Evolutionary conservation across 2,888 invertebrate species (phyloP).

Genomic region (Microctonus hyperodae): DNA sequence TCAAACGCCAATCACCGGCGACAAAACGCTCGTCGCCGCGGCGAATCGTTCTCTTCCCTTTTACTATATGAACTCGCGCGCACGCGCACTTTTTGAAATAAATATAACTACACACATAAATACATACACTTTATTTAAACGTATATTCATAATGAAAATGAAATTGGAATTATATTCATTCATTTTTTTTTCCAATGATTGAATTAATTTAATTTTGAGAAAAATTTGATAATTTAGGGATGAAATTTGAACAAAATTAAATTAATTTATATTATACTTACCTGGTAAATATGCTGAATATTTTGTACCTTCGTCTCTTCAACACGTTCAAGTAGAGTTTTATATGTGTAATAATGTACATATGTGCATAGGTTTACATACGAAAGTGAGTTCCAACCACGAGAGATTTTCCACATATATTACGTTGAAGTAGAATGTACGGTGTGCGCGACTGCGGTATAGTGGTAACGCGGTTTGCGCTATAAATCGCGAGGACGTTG

Average conservation of each 20-base stretch:
- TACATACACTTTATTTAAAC: neutral
- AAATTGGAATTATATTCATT: too few relatives aligned
- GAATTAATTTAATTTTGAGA: too few relatives aligned
- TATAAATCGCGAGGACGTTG: conserved; percentile 44
- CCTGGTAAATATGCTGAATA: too few relatives aligned
- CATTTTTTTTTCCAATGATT: neutral
- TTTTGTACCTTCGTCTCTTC: too few relatives aligned
- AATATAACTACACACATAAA: neutral
- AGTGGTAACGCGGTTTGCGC: conserved; percentile 31
- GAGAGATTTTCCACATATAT: conserved; percentile 39
- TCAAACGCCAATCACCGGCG: conserved; percentile 62
- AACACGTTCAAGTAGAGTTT: neutral
- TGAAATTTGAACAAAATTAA: too few relatives aligned
- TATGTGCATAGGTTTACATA: neutral
- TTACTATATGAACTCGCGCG: neutral
- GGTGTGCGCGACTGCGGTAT: neutral
- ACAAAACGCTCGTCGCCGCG: conserved; percentile 61
- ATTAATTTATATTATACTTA: too few relatives aligned
- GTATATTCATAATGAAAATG: too few relatives aligned
- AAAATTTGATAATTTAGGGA: too few relatives aligned
- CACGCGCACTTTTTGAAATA: conserved; percentile 1
- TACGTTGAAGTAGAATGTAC: conserved; percentile 29
- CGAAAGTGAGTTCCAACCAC: conserved; percentile 18
- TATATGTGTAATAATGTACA: too few relatives aligned
- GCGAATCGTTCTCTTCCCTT: conserved; percentile 47